Evolutionary conservation across 2,888 invertebrate species (phyloP), one percentile per base, ranked within the genome.

Genomic region (Zeuzera pyrina): DNA sequence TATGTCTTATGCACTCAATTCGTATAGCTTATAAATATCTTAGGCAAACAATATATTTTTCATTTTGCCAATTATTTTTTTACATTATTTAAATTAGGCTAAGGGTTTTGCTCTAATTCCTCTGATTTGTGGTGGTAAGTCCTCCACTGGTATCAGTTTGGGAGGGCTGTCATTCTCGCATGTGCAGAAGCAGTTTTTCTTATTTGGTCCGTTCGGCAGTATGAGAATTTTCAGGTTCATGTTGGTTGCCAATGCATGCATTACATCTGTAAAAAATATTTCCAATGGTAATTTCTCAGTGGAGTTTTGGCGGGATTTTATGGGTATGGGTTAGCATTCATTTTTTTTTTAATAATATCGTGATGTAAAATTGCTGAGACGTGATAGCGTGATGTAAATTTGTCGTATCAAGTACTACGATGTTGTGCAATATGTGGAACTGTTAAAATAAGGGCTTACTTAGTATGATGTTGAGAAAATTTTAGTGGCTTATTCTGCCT

Each of bases 171-270:
- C 45, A 7, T 43, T 52, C n/a, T 61, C 62, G 12, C 70, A 71
- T 0, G 68, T 65, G 12, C 70, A 71, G 51, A 57, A 67, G 23
- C 70, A 71, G 15, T 68, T 68, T 33, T 57, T 60, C 0, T 57
- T 53, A 1, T 50, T 31, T 0, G 57, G 54, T 0, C 57, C 62
- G n/a, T 62, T 52, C 0, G 70, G 70, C 0, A 71, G 32, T 0
- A 69, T 47, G 2, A 71, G 36, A 0, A 70, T 31, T 25, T 68
- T 68, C 1, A 70, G 16, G 15, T 57, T 57, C 54, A 63, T 50
- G 2, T 44, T 55, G 0, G 63, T 46, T 36, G 65, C 57, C 7
- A 71, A 12, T 0, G 67, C 68, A 29, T 57, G 52, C 35, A 59
- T 39, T 33, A 71, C 57, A 28, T 68, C 70, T 71, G 65, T 28